phyloP scores from a whole-genome alignment of 2,888 invertebrate genomes.

The Eledona agricola region DNA sequence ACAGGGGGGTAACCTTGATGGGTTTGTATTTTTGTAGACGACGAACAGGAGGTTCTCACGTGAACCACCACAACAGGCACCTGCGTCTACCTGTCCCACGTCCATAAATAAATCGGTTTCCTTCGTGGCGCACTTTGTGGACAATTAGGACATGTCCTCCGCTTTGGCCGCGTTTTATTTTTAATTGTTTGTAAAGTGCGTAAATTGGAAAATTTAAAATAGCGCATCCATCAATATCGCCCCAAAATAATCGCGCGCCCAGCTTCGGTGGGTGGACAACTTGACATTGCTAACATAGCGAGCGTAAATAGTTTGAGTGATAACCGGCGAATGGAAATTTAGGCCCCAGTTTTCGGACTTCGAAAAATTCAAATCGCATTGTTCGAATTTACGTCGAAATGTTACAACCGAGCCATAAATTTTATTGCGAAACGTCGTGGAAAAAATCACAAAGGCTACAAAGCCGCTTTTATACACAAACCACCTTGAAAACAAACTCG shows the following conservation, averaged over 20 bases:
- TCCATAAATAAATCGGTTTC: slow-evolving; percentile 3
- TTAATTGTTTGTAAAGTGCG: slow-evolving; percentile 24
- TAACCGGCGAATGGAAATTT: slow-evolving; percentile 8
- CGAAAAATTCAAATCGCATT: not conserved
- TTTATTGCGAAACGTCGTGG: no score
- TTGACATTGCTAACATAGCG: slow-evolving; percentile 29
- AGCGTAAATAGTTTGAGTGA: slow-evolving; percentile 18
- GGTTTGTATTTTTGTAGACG: slow-evolving; percentile 42
- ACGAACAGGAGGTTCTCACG: no score
- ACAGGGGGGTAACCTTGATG: slow-evolving; percentile 35
- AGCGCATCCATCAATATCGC: slow-evolving; percentile 31
- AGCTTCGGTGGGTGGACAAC: slow-evolving; percentile 33
- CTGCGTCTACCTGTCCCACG: no score
- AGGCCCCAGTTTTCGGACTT: not conserved
- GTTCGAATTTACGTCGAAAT: not conserved
- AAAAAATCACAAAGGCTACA: slow-evolving; percentile 8
- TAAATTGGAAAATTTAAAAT: slow-evolving; percentile 26
- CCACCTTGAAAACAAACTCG: slow-evolving; percentile 15
- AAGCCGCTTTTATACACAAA: slow-evolving; percentile 2
- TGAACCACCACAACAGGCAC: slow-evolving; percentile 1
- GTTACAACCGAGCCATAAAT: not conserved
- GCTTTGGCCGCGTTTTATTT: slow-evolving; percentile 12
- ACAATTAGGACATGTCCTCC: slow-evolving; percentile 20
- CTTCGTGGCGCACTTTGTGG: not conserved
- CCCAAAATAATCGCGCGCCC: slow-evolving; percentile 23